Base-by-base conservation (phyloP, 2,113 vertebrate genomes). In the Pleuronectes platessa region DNA sequence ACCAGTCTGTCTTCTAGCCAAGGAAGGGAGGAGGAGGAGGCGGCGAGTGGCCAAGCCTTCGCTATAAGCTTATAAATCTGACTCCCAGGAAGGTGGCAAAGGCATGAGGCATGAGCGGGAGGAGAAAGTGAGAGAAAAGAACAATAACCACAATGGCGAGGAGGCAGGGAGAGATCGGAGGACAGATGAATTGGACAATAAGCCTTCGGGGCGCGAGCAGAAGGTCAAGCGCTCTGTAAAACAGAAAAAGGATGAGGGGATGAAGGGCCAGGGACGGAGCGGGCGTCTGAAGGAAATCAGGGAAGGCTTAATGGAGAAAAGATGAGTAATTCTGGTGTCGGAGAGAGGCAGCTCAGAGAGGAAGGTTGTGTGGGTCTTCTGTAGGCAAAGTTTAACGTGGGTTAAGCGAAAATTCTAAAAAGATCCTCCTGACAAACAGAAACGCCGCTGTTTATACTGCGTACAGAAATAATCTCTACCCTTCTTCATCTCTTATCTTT, bases 101-200 rank as follows among this genome's bases (percentile, higher is more conserved):
- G 81, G 59, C 51, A 71, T 62, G 61, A 81, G 81, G 59, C 51
- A 71, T 62, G 61, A 67, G 35, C 4, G 4, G 61, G 58, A 60
- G 62, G 21, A 83, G 59, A 55, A 73, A 86, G 54, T 51, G 47
- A 37, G 61, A 53, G 76, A 51, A 63, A 12, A 69, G 80, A 79
- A 81, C 78, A 85, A 86, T 84, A 73, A 84, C 67, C 59, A 77
- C 83, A 62, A 79, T 70, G 47, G 65, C 9, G 11, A 61, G 58
- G 49, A 51, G 49, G 49, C 49, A 82, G 70, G 47, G 56, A 65
- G 71, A 83, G 78, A 84, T 78, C 68, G 86, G 76, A 82, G 62
- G 53, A 40, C 80, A 89, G 86, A 86, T 80, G 87, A 85, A 81
- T 85, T 81, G 63, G 82, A 82, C 86, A 84, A 87, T 78, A 85